Base-by-base conservation (phyloP, 53 echinoderm and acorn worm genomes). In the Actinopyga echinites region DNA sequence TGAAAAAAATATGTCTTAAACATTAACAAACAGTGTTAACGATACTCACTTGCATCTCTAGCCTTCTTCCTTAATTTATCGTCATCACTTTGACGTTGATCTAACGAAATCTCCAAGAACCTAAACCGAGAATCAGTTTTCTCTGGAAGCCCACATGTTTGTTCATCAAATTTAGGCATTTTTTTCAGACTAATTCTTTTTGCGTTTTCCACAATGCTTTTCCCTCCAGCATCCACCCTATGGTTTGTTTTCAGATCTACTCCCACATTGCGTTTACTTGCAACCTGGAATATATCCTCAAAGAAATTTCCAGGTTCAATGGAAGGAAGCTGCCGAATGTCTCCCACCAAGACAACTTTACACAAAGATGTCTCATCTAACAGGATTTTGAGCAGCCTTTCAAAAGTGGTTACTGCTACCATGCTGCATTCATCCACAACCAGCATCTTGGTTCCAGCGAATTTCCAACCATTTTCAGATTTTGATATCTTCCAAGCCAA, bases 371-470 rank as follows among this genome's bases (percentile, higher is more conserved):
- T 43, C 6, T 57, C 73, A 34, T 83, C 22, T 2, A 91, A 62
- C 2, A 92, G 84, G 2, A 67, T 69, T 28, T 86, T 49, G 5
- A 92, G 79, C 45, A 92, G 79, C 25, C 74, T 62, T 7, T 82
- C 40, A 20, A 92, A 24, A 23, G 84, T 83, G 2, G 75, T 54
- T 28, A 92, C 74, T 10, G 89, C 71, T 10, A 92, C 89, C 89
- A 92, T 75, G 77, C 92, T 92, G 71, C 89, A 92, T 61, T 92
- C 92, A 83, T 92, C 92, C 0, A 92, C 92, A 4, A 92, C 89
- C 21, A 89, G 61, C 54, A 88, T 66, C 71, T 89, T 60, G 4
- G 81, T 82, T 13, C 42, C 38, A 11, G 42, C 35, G 66, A 74
- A 86, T 60, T 53, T 79, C 52, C 78, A 89, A n/a, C 17, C n/a